These are phyloP conservation scores for Pristis pectinata DNA, from an alignment of 2,797 vertebrate species.

Conservation along the genomic window DNA sequence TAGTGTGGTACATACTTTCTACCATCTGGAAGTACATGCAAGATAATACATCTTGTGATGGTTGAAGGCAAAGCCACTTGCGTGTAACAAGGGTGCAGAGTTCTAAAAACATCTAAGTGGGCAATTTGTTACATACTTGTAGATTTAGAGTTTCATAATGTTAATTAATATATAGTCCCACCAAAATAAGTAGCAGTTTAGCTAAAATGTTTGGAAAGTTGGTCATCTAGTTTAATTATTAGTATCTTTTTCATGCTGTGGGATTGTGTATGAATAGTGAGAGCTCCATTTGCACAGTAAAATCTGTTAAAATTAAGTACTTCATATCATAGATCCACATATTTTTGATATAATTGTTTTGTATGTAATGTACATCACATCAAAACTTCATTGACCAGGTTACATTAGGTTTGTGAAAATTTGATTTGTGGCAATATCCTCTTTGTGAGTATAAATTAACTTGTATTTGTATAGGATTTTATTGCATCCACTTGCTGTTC, in stretches of 20 bases:
- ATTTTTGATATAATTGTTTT: conserved; percentile 5
- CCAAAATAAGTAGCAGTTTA: not conserved
- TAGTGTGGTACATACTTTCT: not conserved
- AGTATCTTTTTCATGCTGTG: not conserved
- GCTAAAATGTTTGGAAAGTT: not conserved
- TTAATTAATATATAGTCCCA: not conserved
- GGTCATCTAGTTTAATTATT: not conserved
- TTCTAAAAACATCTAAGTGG: not conserved
- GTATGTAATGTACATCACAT: not conserved
- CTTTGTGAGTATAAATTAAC: not conserved
- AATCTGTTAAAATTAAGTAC: not conserved
- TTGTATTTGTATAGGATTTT: not conserved
- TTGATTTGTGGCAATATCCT: not conserved
- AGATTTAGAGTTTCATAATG: not conserved
- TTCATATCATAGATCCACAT: not conserved
- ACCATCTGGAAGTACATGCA: conserved; percentile 17
- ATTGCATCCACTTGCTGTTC: not conserved
- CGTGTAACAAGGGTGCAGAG: conserved; percentile 17
- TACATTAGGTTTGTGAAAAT: not conserved
- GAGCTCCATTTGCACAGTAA: not conserved
- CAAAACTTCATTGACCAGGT: not conserved
- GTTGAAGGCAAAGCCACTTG: not conserved
- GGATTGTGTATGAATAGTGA: not conserved
- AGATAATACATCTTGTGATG: conserved; percentile 17
- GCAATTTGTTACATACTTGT: not conserved